These are phyloP conservation scores for Lepidurus couesii DNA, from an alignment of 1,140 invertebrate genomes.

Conservation along the genomic window DNA sequence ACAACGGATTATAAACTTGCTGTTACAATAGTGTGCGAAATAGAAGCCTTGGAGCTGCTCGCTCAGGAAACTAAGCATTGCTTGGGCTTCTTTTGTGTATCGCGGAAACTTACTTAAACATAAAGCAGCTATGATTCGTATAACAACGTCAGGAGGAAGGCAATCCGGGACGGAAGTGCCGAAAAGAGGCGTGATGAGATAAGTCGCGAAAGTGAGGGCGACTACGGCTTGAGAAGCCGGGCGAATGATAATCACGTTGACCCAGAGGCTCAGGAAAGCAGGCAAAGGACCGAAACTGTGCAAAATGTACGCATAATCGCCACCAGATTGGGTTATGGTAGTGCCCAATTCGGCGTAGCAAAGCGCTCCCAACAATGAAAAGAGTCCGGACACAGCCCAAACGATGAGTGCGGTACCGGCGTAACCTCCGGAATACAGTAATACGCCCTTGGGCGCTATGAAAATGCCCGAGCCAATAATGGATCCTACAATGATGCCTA, in stretches of 20 bases:
- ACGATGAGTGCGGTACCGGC: slow-evolving; percentile 57
- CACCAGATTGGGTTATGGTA: slow-evolving; percentile 72
- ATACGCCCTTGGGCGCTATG: slow-evolving; percentile 67
- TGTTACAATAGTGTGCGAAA: neutral
- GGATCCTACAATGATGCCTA: slow-evolving; percentile 77
- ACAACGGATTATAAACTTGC: slow-evolving; percentile 26
- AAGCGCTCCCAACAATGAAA: slow-evolving; percentile 68
- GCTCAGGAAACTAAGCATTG: neutral
- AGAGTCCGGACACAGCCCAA: slow-evolving; percentile 65
- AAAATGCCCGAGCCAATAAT: slow-evolving; percentile 77
- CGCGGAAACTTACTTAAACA: slow-evolving; percentile 39
- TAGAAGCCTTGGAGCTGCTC: neutral
- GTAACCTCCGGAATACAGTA: slow-evolving; percentile 50
- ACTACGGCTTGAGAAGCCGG: slow-evolving; percentile 78
- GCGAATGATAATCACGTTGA: slow-evolving; percentile 74
- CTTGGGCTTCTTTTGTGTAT: neutral
- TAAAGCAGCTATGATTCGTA: slow-evolving; percentile 41
- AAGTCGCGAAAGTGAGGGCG: slow-evolving; percentile 71
- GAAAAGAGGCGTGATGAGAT: slow-evolving; percentile 56
- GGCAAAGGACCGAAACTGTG: slow-evolving; percentile 81
- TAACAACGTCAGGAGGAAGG: slow-evolving; percentile 34
- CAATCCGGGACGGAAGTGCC: slow-evolving; percentile 31
- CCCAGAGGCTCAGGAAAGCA: slow-evolving; percentile 82
- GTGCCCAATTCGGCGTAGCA: slow-evolving; percentile 83
- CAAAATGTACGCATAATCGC: slow-evolving; percentile 82